These are phyloP conservation scores for Thalpophila matura DNA, from an alignment of 2,888 invertebrate species.

Conservation along the genomic window DNA sequence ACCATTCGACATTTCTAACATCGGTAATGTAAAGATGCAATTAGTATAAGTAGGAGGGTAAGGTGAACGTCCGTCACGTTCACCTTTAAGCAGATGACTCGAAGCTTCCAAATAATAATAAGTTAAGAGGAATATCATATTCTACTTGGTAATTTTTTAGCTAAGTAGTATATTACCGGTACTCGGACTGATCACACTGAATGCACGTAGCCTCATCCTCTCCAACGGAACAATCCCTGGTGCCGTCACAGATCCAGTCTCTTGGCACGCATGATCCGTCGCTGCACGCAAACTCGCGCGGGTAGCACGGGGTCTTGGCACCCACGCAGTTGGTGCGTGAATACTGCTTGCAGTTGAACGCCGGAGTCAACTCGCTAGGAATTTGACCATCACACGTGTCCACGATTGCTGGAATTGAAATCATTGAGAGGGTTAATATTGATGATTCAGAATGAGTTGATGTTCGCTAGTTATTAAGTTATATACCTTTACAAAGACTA, in stretches of 20 bases:
- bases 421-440: neutral
- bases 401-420: slow-evolving; percentile 88
- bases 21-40: neutral
- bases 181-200: slow-evolving; percentile 79
- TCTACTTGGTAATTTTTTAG: too few species aligned
- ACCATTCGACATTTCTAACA: slow-evolving; percentile 2
- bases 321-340: slow-evolving; percentile 91
- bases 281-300: slow-evolving; percentile 89
- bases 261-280: slow-evolving; percentile 92
- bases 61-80: too few species aligned
- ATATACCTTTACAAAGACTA: slow-evolving; percentile 92
- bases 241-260: slow-evolving; percentile 92
- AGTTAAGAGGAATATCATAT: too few species aligned
- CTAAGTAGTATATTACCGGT: slow-evolving; percentile 79
- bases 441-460: neutral
- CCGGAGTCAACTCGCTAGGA: slow-evolving; percentile 88
- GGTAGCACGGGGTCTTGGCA: slow-evolving; percentile 85
- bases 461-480: neutral
- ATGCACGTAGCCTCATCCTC: slow-evolving; percentile 92
- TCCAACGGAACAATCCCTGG: slow-evolving; percentile 91
- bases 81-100: too few species aligned
- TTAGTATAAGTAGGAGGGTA: too few species aligned
- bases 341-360: slow-evolving; percentile 92
- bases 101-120: too few species aligned
- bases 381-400: slow-evolving; percentile 92